Conservation (phyloP, 2,888 invertebrate species). For the Crematogaster levior region DNA sequence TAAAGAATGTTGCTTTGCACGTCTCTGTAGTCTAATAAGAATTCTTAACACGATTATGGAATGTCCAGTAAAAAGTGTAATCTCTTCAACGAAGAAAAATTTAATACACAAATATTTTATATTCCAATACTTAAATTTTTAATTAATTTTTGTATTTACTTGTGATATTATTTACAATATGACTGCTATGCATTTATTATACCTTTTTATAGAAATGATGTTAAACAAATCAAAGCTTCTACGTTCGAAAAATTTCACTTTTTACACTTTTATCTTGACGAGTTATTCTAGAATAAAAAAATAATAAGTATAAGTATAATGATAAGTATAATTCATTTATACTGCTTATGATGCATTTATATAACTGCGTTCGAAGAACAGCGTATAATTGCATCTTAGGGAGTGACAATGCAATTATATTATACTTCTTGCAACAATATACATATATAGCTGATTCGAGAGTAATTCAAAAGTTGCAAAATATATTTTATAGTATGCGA, state of each 20-base stretch:
- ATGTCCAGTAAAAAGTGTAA: conserved; percentile 13
- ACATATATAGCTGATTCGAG: not conserved
- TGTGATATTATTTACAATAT: conserved; percentile 14
- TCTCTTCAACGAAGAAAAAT: not conserved
- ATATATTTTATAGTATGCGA: conserved; percentile 4
- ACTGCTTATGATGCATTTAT: conserved; percentile 17
- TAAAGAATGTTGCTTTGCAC: not conserved
- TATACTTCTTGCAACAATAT: not conserved
- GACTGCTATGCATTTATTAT: not conserved
- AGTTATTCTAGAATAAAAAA: conserved; percentile 2
- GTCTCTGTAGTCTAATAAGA: not conserved
- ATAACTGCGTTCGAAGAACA: not conserved
- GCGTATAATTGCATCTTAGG: not conserved
- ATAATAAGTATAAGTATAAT: not conserved
- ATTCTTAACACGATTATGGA: conserved; percentile 2
- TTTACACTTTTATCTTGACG: not conserved
- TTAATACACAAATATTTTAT: not conserved
- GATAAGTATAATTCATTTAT: conserved; percentile 5
- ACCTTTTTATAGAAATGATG: not conserved
- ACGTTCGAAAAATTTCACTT: not conserved
- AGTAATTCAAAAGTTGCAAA: not conserved
- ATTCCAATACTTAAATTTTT: not conserved
- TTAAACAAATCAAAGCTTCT: not conserved
- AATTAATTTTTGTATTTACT: not conserved
- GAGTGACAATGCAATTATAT: conserved; percentile 20